Percentiles rank a stretch among this genome's conserved stretches.
phyloP scores from a whole-genome alignment of 2,797 vertebrate genomes.

The Alcedo quadribrachys region DNA sequence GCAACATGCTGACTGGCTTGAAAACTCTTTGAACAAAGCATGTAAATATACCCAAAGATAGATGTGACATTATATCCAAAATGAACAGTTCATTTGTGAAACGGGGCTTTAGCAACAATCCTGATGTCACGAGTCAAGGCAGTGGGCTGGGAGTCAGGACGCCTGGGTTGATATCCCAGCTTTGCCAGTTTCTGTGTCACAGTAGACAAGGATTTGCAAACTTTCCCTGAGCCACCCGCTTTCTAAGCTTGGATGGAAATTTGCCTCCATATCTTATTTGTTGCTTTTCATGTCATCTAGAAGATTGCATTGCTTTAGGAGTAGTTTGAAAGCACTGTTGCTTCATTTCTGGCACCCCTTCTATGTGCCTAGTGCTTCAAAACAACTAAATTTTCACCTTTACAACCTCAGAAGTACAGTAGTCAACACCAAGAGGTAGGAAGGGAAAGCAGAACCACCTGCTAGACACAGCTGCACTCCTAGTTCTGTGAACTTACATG shows the following conservation, averaged over 20 bases:
- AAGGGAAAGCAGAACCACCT: not conserved
- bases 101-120: not conserved
- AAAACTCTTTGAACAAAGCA: not conserved
- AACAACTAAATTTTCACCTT: not conserved
- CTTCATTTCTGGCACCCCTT: not conserved
- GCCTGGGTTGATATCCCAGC: not conserved
- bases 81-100: not conserved
- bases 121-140: fast-evolving
- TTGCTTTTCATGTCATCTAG: not conserved
- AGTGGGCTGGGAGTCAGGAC: not conserved
- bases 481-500: fast-evolving
- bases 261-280: not conserved
- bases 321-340: not conserved
- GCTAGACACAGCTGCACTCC: not conserved
- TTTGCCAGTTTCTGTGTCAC: not conserved
- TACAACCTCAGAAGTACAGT: not conserved
- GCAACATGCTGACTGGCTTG: not conserved
- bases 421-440: not conserved
- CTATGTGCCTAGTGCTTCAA: not conserved
- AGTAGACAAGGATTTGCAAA: not conserved
- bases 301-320: not conserved
- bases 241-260: not conserved
- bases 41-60: not conserved
- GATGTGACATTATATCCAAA: not conserved
- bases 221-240: not conserved